Base-by-base conservation (phyloP, 2,113 vertebrate genomes). In the Chionis minor region DNA sequence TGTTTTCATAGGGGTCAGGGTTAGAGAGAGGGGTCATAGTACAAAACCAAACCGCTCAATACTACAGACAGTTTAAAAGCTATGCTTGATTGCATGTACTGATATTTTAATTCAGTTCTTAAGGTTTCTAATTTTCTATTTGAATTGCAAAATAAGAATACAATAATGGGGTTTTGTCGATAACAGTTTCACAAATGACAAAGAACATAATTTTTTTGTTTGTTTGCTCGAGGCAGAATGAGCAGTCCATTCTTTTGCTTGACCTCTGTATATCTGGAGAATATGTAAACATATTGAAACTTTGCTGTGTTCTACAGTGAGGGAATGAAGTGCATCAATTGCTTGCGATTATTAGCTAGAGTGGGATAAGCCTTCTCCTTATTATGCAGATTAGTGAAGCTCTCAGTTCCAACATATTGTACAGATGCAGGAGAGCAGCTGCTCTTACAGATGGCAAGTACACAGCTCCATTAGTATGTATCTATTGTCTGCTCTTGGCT, bases 331-430 rank as follows among this genome's bases (percentile, higher is more conserved):
- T 98, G 98, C 99, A 99, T 99, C 98, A 98, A 99, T 99, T 99
- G 99, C 98, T 99, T 97, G 98, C 98, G 97, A 99, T 99, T 99
- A 99, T 99, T 99, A 99, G 99, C 99, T 99, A 98, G 99, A 99
- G 99, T 99, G 98, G 99, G 99, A 99, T 99, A 99, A 99, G 99
- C 98, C 99, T 99, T 98, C 99, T 99, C 98, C 99, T 99, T 99
- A 99, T 99, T 99, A 99, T 99, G 99, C 99, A 99, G 99, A 99
- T 99, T 99, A 99, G 99, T 98, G 98, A 98, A 99, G 99, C 99
- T 99, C 99, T 99, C 98, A 96, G 98, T 98, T 99, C 98, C 98
- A 99, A 99, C 99, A 99, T 99, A 99, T 99, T 99, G 99, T 99
- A 99, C 99, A 99, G 99, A 99, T 99, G 99, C 98, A 98, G 98